These are phyloP conservation scores for Cherax destructor DNA, from an alignment of 1,140 invertebrate species.

Conservation along the genomic window DNA sequence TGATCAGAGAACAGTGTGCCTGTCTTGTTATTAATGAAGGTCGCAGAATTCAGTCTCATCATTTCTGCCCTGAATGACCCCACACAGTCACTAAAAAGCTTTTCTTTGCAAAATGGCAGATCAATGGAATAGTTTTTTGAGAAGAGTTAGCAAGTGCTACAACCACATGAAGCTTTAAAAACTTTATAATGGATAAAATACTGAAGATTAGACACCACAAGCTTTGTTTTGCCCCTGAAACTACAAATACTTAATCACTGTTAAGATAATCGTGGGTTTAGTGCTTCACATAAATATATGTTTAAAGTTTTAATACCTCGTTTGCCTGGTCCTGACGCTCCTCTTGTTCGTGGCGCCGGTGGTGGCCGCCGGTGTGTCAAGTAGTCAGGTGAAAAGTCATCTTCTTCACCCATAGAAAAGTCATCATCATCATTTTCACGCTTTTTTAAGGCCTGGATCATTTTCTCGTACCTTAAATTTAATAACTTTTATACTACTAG, in stretches of 20 bases:
- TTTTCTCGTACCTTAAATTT: slow-evolving; percentile 51
- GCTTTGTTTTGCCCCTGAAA: too few species aligned
- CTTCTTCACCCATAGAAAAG: slow-evolving; percentile 57
- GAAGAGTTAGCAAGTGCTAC: too few species aligned
- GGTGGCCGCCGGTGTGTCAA: slow-evolving; percentile 50
- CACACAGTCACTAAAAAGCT: too few species aligned
- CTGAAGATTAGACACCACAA: background rate
- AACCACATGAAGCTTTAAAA: too few species aligned
- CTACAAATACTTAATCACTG: too few species aligned
- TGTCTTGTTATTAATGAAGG: too few species aligned
- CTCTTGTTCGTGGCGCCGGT: slow-evolving; percentile 27
- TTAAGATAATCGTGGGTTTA: background rate
- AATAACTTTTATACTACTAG: background rate
- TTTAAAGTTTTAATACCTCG: slow-evolving; percentile 15
- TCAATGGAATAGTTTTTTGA: too few species aligned
- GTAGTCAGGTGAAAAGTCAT: slow-evolving; percentile 55
- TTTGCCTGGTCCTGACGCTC: slow-evolving; percentile 54
- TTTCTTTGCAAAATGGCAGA: too few species aligned
- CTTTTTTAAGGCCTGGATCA: slow-evolving; percentile 57
- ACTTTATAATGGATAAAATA: too few species aligned
- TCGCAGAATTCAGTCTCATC: too few species aligned
- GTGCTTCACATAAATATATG: background rate
- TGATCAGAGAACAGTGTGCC: too few species aligned
- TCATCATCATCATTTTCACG: slow-evolving; percentile 57
- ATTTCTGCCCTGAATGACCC: too few species aligned